phyloP scores from a whole-genome alignment of 2,113 vertebrate genomes.

The Ictalurus furcatus region DNA sequence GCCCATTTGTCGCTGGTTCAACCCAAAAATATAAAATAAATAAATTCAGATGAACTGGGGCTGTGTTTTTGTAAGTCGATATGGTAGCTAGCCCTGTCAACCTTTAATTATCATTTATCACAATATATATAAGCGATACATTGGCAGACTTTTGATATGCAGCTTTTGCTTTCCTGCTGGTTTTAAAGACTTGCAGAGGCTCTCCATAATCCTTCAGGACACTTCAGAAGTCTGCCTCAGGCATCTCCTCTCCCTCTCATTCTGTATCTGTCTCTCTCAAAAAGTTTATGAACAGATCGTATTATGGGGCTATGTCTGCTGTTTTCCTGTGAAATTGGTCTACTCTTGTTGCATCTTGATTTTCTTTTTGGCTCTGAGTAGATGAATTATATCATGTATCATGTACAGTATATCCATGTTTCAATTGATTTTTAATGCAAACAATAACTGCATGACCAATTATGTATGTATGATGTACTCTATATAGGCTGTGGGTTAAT shows the following conservation, averaged over 20 bases:
- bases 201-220: conserved; percentile 39
- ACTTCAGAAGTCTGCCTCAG: conserved; percentile 42
- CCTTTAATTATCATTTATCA: background rate
- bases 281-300: background rate
- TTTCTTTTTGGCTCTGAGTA: background rate
- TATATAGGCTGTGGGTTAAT: background rate
- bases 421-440: background rate
- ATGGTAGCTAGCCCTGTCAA: background rate
- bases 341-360: background rate
- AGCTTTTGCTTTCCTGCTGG: background rate
- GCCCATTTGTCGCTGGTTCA: conserved; percentile 20
- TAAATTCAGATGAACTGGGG: background rate
- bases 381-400: background rate
- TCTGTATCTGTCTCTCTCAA: background rate
- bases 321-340: background rate
- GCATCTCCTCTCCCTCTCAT: conserved; percentile 4
- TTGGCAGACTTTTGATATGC: background rate
- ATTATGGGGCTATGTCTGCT: background rate
- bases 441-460: background rate
- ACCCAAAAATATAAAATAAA: background rate
- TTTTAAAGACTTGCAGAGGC: conserved; percentile 25
- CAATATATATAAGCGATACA: background rate
- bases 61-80: background rate
- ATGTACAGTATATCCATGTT: background rate
- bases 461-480: background rate